phyloP scores from a whole-genome alignment of 1,140 invertebrate species.

The Nebria ingens region DNA sequence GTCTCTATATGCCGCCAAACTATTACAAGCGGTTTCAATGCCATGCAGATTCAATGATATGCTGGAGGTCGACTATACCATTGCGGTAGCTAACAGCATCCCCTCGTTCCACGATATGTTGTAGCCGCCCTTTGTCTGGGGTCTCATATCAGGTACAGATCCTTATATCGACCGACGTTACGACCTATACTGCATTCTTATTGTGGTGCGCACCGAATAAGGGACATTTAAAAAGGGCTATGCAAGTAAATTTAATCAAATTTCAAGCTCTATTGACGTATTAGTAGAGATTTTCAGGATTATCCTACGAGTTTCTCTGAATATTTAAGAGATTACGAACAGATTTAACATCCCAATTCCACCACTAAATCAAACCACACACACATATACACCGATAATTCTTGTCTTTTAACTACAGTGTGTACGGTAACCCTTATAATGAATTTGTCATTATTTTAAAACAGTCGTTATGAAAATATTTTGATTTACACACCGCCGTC shows the following conservation, averaged over 20 bases:
- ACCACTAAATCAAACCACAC: not conserved
- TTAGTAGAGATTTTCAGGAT: constrained; percentile 29
- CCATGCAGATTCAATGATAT: too few species aligned
- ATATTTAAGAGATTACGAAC: constrained; percentile 7
- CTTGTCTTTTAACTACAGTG: too few species aligned
- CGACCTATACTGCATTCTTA: not conserved
- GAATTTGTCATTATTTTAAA: too few species aligned
- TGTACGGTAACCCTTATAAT: too few species aligned
- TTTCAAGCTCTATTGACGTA: constrained; percentile 32
- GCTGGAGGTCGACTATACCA: not conserved
- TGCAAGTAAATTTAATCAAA: constrained; percentile 30
- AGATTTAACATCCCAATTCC: not conserved
- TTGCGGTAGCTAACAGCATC: not conserved
- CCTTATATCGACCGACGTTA: not conserved
- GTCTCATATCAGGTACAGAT: not conserved
- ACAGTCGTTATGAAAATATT: not conserved
- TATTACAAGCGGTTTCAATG: not conserved
- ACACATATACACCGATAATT: too few species aligned
- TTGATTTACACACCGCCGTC: not conserved
- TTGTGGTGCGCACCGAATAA: not conserved
- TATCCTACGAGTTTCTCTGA: constrained; percentile 18
- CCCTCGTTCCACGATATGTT: constrained; percentile 1
- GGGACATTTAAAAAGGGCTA: constrained; percentile 22
- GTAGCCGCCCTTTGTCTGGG: not conserved
- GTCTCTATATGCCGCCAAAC: too few species aligned